Conservation (phyloP, 2,888 invertebrate species). For the Andrena bicolor region DNA sequence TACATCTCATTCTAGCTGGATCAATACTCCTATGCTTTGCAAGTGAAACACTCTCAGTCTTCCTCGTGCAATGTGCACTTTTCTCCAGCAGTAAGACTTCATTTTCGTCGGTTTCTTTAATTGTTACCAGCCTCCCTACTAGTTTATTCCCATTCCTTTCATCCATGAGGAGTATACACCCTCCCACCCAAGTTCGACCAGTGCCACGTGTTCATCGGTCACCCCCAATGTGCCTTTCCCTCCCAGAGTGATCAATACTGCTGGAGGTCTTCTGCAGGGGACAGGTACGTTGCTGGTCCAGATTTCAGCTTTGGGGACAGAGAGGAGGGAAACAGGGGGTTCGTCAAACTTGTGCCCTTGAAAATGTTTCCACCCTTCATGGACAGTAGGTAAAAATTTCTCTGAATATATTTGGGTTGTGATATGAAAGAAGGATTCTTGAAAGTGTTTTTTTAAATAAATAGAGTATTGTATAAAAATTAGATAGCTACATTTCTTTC, state of each 20-base stretch:
- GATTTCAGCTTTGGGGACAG: conserved; percentile 56
- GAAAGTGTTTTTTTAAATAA: too few species aligned
- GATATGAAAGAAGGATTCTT: too few species aligned
- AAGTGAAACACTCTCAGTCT: background rate
- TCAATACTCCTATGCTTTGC: conserved; percentile 29
- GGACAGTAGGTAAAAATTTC: too few species aligned
- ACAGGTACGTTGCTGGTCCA: conserved; percentile 75
- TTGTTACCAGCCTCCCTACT: background rate
- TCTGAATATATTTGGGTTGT: too few species aligned
- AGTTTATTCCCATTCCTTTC: background rate
- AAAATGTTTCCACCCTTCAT: conserved; percentile 10
- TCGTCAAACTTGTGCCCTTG: conserved; percentile 21
- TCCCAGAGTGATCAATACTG: conserved; percentile 79
- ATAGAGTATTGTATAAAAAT: too few species aligned
- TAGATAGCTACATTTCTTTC: too few species aligned
- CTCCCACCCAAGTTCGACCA: conserved; percentile 38
- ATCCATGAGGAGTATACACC: conserved; percentile 29
- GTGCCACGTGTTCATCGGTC: conserved; percentile 62
- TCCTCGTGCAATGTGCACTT: background rate
- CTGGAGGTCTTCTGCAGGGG: conserved; percentile 74
- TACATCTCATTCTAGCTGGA: conserved; percentile 12
- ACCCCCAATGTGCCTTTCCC: conserved; percentile 69
- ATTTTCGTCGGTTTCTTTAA: background rate
- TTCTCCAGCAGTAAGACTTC: background rate
- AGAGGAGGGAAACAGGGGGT: conserved; percentile 8